phyloP scores from a whole-genome alignment of 2,888 invertebrate genomes.

The Villa cingulata region DNA sequence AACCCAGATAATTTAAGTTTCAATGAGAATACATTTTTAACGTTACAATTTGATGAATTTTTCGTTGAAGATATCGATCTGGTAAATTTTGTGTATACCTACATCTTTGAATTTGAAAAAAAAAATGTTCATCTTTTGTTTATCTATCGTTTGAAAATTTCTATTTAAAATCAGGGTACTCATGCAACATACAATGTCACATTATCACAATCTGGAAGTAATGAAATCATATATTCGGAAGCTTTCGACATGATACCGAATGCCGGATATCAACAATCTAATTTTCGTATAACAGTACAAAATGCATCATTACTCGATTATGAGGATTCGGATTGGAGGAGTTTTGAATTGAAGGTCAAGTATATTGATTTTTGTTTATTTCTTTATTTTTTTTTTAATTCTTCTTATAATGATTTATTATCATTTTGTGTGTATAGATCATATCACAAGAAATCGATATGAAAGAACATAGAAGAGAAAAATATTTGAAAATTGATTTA shows the following conservation, averaged over 20 bases:
- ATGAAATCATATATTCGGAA: constrained; percentile 24
- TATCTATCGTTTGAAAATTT: too few relatives aligned
- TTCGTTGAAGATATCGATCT: constrained; percentile 42
- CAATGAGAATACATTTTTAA: constrained; percentile 41
- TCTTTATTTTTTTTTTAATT: constrained; percentile 1
- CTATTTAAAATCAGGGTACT: too few relatives aligned
- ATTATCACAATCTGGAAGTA: constrained; percentile 23
- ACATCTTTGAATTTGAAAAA: background rate
- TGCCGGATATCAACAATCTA: constrained; percentile 45
- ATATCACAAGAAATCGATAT: constrained; percentile 26
- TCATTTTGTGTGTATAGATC: constrained; percentile 22
- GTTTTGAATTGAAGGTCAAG: constrained; percentile 34
- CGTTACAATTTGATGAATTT: constrained; percentile 38
- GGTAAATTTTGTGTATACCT: constrained; percentile 31
- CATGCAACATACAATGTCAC: constrained; percentile 44
- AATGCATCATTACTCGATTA: constrained; percentile 44
- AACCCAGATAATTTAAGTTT: constrained; percentile 33
- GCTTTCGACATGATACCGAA: constrained; percentile 48
- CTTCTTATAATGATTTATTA: background rate
- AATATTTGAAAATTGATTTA: constrained; percentile 40
- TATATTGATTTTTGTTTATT: background rate
- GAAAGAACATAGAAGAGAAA: constrained; percentile 27
- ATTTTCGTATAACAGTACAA: constrained; percentile 43
- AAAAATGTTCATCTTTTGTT: background rate
- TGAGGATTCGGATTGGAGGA: constrained; percentile 40